Evolutionary conservation across 2,113 vertebrate genomes (phyloP).

Genomic region (Otocyon megalotis): DNA sequence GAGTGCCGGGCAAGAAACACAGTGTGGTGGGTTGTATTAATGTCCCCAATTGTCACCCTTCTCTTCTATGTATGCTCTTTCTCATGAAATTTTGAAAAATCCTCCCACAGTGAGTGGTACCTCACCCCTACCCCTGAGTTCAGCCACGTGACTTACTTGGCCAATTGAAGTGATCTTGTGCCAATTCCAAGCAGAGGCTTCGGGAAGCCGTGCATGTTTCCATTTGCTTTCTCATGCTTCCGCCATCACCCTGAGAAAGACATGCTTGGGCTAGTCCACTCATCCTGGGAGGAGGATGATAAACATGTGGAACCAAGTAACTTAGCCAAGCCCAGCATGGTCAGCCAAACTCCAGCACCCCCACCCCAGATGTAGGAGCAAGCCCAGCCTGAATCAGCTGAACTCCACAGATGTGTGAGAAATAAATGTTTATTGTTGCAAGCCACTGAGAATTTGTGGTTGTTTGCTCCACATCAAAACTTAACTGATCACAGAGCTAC

Average conservation of each 20-base stretch:
- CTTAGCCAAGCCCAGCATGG: not conserved
- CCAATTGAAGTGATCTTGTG: not conserved
- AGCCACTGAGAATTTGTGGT: slow-evolving; percentile 37
- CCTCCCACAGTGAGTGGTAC: not conserved
- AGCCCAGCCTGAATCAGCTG: not conserved
- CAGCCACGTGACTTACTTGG: not conserved
- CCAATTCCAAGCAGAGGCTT: not conserved
- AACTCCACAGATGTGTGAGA: slow-evolving; percentile 64
- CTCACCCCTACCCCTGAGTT: not conserved
- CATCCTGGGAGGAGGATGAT: not conserved
- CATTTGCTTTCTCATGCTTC: not conserved
- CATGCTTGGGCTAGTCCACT: not conserved
- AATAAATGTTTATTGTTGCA: slow-evolving; percentile 62
- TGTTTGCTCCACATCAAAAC: slow-evolving; percentile 71
- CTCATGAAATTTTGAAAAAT: not conserved
- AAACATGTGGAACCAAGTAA: slow-evolving; percentile 21
- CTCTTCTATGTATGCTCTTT: not conserved
- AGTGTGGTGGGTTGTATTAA: not conserved
- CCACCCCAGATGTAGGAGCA: not conserved
- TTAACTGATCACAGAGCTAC: slow-evolving; percentile 65
- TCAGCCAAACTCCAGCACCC: slow-evolving; percentile 12
- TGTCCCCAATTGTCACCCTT: not conserved
- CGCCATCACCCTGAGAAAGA: slow-evolving; percentile 13
- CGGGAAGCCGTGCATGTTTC: not conserved
- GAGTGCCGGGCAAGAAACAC: not conserved